Base-by-base conservation (phyloP, 2,888 invertebrate species). In the Hoplodrina blanda region DNA sequence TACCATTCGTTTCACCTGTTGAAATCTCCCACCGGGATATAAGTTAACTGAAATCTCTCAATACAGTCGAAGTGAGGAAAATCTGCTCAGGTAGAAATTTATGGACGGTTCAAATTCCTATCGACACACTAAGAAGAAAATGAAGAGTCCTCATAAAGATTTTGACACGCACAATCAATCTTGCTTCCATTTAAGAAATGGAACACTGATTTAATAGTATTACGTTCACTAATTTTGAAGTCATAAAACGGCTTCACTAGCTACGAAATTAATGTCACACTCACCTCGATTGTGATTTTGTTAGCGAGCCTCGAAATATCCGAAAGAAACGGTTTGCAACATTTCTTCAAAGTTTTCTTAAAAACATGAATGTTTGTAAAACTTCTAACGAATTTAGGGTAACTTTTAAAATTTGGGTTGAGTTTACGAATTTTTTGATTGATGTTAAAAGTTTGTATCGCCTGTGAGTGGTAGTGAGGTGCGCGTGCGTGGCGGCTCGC, bases 191-290 rank as follows among this genome's bases (percentile, higher is more conserved):
- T 55, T 59, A 69, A 56, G 65, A 54, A 62, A 60, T 33, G n/a
- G 46, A 55, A 66, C 60, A 71, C 52, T 56, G 46, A 50, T 56
- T 66, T 46, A 66, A 62, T 68, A 25, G 62, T 69, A 70, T 70
- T 79, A 74, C 56, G 62, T 73, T 80, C 63, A 69, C 62, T 63
- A 77, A 78, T 79, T 77, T 79, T 67, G 60, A 59, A 83, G 73
- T 76, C 73, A 82, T 85, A 84, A 83, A 87, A 83, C 73, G 67
- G 84, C 76, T 81, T 84, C 83, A 85, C 84, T 83, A 81, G 86
- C 84, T 84, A 75, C 80, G 83, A 88, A 88, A 83, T 89, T 87
- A 87, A 86, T 87, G 87, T 88, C 85, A 88, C 85, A 90, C 92
- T 91, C 88, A 91, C 91, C 91, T 89, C 84, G 76, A 88, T 87